These are phyloP conservation scores for Augiades crinisus DNA, from an alignment of 2,888 invertebrate species.

Conservation along the genomic window DNA sequence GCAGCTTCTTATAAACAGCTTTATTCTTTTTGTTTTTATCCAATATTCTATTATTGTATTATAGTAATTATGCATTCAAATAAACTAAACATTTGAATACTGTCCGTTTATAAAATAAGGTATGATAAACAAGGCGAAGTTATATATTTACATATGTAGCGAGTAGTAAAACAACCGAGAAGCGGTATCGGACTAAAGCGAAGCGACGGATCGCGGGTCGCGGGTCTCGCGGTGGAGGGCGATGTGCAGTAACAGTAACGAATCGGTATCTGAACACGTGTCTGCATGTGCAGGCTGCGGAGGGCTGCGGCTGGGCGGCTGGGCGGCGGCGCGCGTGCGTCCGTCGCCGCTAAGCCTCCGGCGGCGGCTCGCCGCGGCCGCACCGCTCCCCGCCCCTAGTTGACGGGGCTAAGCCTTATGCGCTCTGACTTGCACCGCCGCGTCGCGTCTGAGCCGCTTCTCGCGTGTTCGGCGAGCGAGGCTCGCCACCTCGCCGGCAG, in stretches of 20 bases:
- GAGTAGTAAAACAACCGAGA: constrained; percentile 36
- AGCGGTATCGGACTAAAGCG: constrained; percentile 64
- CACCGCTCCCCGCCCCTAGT: constrained; percentile 60
- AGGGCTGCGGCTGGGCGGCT: constrained; percentile 61
- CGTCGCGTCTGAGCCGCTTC: constrained; percentile 71
- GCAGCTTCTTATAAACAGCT: neutral
- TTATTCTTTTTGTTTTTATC: constrained; percentile 29
- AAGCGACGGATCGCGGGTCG: constrained; percentile 43
- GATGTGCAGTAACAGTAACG: constrained; percentile 32
- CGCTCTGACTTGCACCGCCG: constrained; percentile 64
- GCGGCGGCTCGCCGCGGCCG: constrained; percentile 44
- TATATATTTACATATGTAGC: constrained; percentile 15
- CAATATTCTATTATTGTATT: constrained; percentile 8
- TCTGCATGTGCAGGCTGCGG: constrained; percentile 79
- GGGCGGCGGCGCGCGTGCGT: constrained; percentile 53
- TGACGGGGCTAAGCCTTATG: constrained; percentile 65
- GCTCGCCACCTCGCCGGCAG: constrained; percentile 39
- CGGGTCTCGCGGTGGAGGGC: constrained; percentile 35
- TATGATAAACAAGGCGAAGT: neutral
- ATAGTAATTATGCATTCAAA: constrained; percentile 10
- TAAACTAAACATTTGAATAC: constrained; percentile 8
- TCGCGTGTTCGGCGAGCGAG: constrained; percentile 51
- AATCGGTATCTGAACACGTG: constrained; percentile 54
- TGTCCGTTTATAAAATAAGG: neutral
- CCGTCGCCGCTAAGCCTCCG: constrained; percentile 47